Base-by-base conservation (phyloP, 2,797 vertebrate species). In the Anniella stebbinsi region DNA sequence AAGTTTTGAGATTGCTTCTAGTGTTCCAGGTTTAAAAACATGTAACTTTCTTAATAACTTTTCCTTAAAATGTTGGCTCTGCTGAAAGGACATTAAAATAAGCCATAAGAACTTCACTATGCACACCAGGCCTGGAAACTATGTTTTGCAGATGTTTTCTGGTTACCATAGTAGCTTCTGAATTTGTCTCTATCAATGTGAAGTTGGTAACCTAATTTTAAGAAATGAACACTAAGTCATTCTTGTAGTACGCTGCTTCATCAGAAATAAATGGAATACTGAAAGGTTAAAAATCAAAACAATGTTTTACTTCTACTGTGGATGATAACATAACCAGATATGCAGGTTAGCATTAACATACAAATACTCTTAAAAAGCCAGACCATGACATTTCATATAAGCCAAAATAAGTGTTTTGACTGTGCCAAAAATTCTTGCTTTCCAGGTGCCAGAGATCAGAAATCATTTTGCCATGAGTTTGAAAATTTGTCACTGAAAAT, bases 131-230 rank as follows among this genome's bases (percentile, higher is more conserved):
- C 80, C 93, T 70, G 85, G 57, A 87, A 88, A 89, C 92, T 95
- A 92, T 96, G 94, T 95, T 96, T 96, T 93, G 93, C 90, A 96
- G 94, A 94, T 96, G 93, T 96, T 96, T 96, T 92, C 82, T 91
- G 66, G 94, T 95, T 95, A 85, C 95, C 77, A 93, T 36, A 84
- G 87, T 80, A 93, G 93, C 93, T 89, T 91, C 87, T 91, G 92
- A 91, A 89, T 86, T 88, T 93, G 84, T 93, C 87, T 89, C 41
- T 87, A 84, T 92, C 93, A 95, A 90, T 94, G 83, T 89, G 89
- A 95, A 95, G 94, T 86, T 91, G 80, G 92, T 84, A 93, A 95
- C 73, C 38, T 92, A 15, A 1, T 67, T 88, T 86, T 86, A 86
- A 93, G 84, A 89, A 83, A 23, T 86, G 90, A 88, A 92, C 92